Evolutionary conservation across 1,140 invertebrate species (phyloP).

Genomic region (Rhopalosiphum padi): DNA sequence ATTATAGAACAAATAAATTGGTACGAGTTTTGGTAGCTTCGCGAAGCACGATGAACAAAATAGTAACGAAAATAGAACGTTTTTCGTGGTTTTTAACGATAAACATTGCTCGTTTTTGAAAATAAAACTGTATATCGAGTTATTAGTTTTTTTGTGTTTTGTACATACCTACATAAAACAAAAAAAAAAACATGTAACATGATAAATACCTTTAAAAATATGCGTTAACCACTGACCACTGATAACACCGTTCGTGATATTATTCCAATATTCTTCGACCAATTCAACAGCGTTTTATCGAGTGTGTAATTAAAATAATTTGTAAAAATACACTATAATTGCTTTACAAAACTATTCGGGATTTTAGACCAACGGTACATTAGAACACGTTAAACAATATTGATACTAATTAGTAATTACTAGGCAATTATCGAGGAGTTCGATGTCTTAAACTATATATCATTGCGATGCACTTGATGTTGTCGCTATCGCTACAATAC

Average conservation of each 20-base stretch:
- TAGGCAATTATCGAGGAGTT: too few species aligned
- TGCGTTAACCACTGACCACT: not conserved
- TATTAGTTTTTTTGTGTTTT: not conserved
- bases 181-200: not conserved
- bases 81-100: not conserved
- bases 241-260: not conserved
- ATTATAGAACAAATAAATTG: not conserved
- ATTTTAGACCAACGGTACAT: not conserved
- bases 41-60: not conserved
- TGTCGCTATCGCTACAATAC: not conserved
- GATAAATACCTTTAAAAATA: not conserved
- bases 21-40: not conserved
- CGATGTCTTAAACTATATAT: not conserved
- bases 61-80: not conserved
- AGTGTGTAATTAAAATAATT: not conserved
- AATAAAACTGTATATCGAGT: not conserved
- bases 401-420: not conserved
- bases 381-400: not conserved
- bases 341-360: too few species aligned
- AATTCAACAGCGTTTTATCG: not conserved
- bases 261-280: not conserved
- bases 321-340: too few species aligned
- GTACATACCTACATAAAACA: not conserved
- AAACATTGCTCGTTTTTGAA: not conserved
- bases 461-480: not conserved